Base-by-base conservation (phyloP, 2,113 vertebrate species). In the Microcebus ravelobensis region DNA sequence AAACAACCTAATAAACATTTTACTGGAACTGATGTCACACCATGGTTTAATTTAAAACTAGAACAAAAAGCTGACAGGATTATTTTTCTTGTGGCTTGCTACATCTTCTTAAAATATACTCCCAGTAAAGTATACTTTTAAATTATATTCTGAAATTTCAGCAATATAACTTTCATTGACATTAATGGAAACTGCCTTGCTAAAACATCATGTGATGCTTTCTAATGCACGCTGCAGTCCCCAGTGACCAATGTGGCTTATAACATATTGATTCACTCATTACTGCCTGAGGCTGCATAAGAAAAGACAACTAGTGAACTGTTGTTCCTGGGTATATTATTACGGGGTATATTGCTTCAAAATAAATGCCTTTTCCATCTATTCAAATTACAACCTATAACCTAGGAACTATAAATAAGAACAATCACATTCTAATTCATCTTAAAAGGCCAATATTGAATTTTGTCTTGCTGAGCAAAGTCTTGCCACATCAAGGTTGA, bases 111-210 rank as follows among this genome's bases (percentile, higher is more conserved):
- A 97, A 90, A 92, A 77, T 71, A 71, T 59, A n/a, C 2, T 76
- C 7, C 65, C 8, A 61, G 17, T 50, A 87, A 92, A 68, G 14
- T n/a, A 55, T 48, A 86, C 21, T 76, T 79, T 84, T 84, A 95
- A 89, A 74, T 80, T 15, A 63, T 76, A 34, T 83, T 84, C 59
- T 92, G 48, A 84, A 95, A 74, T 71, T 81, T 81, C 52, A 94
- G 39, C 20, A 77, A 29, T 55, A 48, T 23, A 48, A 57, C 20
- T 90, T 96, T 61, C 82, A 84, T 70, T 95, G 63, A 87, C 20
- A 4, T 81, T 74, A 95, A 90, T 63, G 76, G 86, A 74, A 89
- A 88, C 6, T 61, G 21, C 39, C 39, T 8, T 90, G 42, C 55
- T 92, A 55, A 91, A 94, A 76, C 5, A 79, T 8, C 13, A 36